Base-by-base conservation (phyloP, 2,797 vertebrate genomes). In the Delichon dasypus region DNA sequence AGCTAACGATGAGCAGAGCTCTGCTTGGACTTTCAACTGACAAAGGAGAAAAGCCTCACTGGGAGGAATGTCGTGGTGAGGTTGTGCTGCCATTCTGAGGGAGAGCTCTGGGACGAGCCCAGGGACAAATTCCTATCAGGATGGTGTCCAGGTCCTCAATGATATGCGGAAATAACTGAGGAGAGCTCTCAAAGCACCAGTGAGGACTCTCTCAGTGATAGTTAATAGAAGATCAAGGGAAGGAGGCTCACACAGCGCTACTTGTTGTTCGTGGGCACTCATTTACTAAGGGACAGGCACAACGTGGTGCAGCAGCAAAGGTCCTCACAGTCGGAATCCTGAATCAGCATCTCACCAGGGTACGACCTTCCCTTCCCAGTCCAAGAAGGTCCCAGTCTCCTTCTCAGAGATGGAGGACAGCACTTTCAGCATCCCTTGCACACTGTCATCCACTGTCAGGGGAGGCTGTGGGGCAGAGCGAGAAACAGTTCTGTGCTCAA, bases 391-490 rank as follows among this genome's bases (percentile, higher is more conserved):
- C 0, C 96, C 95, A 0, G 76, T 79, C 10, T 97, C 89, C 61
- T 97, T 95, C 79, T 97, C 95, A 0, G 90, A 81, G 36, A 97
- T 18, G 51, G 50, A 85, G 34, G 62, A 83, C 2, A 97, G 32
- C 4, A 95, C 91, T 5, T 91, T 88, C 67, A 97, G 58, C 82
- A 97, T 95, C 48, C 92, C 96, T 73, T 7, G 14, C 15, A 92
- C 82, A 0, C 97, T 97, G 32, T 36, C 26, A 1, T 95, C 92
- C 40, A 94, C 55, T 2, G 73, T 95, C 80, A 81, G 3, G 1
- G 68, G 68, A 15, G 84, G 23, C 88, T 93, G 68, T 4, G 15
- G 67, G 30, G 9, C 17, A 80, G 65, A 89, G 32, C 13, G 20
- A 75, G 36, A 80, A n/a, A 42, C 13, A 53, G 10, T 21, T 20